phyloP scores from a whole-genome alignment of 2,888 invertebrate genomes.

The Chrysodeixis includens region DNA sequence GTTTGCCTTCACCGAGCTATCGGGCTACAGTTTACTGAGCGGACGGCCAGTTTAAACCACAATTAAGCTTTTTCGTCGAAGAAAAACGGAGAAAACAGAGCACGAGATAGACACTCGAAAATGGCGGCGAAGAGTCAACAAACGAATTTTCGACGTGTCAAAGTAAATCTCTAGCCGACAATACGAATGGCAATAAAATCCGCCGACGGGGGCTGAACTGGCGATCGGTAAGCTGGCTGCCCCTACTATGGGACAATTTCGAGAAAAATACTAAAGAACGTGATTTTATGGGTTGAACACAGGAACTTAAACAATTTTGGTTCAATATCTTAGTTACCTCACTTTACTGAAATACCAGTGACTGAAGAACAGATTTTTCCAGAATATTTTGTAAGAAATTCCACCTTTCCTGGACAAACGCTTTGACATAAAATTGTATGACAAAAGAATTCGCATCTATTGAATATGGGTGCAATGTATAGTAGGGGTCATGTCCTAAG shows the following conservation, averaged over 20 bases:
- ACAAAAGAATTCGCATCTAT: not conserved
- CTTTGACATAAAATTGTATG: not conserved
- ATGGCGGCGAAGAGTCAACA: conserved; percentile 80
- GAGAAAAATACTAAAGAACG: conserved; percentile 37
- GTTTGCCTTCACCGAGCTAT: conserved; percentile 27
- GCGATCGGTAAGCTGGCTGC: conserved; percentile 78
- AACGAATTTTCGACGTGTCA: conserved; percentile 86
- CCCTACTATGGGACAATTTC: conserved; percentile 67
- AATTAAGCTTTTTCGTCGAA: conserved; percentile 65
- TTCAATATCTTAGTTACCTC: not conserved
- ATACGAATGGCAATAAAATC: conserved; percentile 88
- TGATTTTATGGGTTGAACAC: conserved; percentile 6
- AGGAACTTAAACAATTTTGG: too few species aligned
- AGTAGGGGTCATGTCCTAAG: conserved; percentile 70
- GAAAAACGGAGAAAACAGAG: conserved; percentile 65
- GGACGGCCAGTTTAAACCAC: conserved; percentile 51
- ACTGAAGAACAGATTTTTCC: not conserved
- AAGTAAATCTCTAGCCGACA: conserved; percentile 87
- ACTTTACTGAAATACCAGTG: not conserved
- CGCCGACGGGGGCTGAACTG: conserved; percentile 75
- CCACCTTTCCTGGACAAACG: not conserved
- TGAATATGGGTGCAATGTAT: conserved; percentile 14
- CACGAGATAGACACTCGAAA: conserved; percentile 69
- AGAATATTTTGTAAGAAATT: conserved; percentile 7
- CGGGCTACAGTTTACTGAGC: conserved; percentile 34